A percentile compares a stretch with the other conserved stretches of the same genome.
Evolutionary conservation across 1,140 invertebrate genomes (phyloP).

Genomic region (Cydia amplana): DNA sequence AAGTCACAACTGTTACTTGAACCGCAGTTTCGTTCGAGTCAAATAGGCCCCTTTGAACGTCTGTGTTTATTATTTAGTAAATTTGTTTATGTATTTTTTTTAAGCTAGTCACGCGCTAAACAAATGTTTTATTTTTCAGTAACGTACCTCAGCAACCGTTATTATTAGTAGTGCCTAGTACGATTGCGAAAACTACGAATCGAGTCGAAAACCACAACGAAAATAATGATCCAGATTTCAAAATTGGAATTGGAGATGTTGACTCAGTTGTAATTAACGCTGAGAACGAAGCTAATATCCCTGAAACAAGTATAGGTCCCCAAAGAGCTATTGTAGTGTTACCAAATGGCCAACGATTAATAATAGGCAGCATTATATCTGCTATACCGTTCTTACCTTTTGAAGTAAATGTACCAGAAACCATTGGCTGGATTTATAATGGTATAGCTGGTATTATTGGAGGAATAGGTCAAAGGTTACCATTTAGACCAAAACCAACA

Average conservation of each 20-base stretch:
- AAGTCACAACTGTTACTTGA: no score
- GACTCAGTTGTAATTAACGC: constrained; percentile 62
- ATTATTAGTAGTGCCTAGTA: constrained; percentile 55
- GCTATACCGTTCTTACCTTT: constrained; percentile 73
- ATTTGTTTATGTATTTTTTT: not conserved
- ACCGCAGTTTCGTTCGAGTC: no score
- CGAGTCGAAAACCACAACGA: constrained; percentile 35
- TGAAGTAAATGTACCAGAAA: constrained; percentile 76
- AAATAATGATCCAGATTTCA: constrained; percentile 41
- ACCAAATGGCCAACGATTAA: constrained; percentile 53
- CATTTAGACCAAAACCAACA: constrained; percentile 43
- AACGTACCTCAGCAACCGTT: constrained; percentile 45
- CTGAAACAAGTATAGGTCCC: constrained; percentile 36
- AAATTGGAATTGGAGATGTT: constrained; percentile 47
- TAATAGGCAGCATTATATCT: constrained; percentile 63
- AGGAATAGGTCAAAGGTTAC: constrained; percentile 57
- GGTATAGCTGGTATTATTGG: constrained; percentile 62
- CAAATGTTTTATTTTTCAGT: constrained; percentile 35
- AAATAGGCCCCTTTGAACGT: no score
- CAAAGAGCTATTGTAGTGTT: constrained; percentile 52
- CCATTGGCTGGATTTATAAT: constrained; percentile 66
- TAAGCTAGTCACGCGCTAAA: not conserved
- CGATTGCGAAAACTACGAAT: constrained; percentile 33
- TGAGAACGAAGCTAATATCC: constrained; percentile 38
- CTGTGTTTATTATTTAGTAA: no score